Base-by-base conservation (phyloP, 2,113 vertebrate species). In the Xenopus laevis region DNA sequence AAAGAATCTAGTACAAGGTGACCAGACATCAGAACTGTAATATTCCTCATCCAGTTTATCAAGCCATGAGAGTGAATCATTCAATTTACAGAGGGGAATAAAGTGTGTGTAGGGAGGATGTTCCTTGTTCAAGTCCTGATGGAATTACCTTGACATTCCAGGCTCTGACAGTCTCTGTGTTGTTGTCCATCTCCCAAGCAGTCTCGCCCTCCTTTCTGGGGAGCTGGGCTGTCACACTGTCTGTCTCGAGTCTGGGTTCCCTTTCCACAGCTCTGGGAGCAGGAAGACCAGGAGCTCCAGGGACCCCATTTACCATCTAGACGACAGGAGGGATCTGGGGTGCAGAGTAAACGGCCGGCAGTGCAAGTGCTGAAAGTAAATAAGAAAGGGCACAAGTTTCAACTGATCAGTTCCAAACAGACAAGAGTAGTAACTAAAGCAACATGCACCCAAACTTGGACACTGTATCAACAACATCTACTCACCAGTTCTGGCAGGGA, bases 401-500 rank as follows among this genome's bases (percentile, higher is more conserved):
- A 40, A 1, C 33, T 40, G 8, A 5, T 0, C 62, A 50, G 15
- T 50, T 65, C 7, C 15, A 65, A 17, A 45, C 12, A 1, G 15
- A 50, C 15, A 13, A 50, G 15, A 4, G 15, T 9, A 47, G 13
- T 12, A 12, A 47, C 46, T 46, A 12, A 50, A 13, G 12, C 47
- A 50, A 50, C 15, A 40, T 2, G 8, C 33, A 40, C 33, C 33
- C 33, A 40, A 40, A 40, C 12, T 50, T 7, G 47, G 12, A 12
- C 15, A 16, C 57, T 10, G 55, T 16, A 15, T 33, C 6, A 50
- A 4, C 10, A 12, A 50, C 30, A 16, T 64, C 23, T 15, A 63
- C 82, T 85, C 83, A 96, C 94, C 94, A 96, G 85, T 91, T 95
- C 78, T 88, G 89, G 80, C 94, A 95, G 16, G 82, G 87, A 16